A percentile compares a stretch with the other conserved stretches of the same genome.
Conservation (phyloP, 2,113 vertebrate genomes). For the Corvus cornix region DNA sequence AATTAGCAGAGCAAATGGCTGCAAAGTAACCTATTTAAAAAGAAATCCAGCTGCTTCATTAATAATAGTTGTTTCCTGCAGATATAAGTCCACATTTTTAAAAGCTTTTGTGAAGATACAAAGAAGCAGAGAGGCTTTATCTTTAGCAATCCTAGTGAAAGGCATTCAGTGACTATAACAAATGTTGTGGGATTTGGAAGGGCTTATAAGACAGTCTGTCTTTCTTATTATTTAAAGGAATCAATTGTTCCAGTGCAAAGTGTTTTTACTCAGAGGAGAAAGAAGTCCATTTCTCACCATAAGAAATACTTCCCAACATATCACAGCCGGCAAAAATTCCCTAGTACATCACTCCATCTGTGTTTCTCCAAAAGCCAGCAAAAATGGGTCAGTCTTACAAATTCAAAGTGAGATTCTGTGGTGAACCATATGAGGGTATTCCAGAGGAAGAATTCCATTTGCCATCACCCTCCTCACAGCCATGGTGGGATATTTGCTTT, state of each 20-base stretch:
- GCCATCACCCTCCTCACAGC: not conserved
- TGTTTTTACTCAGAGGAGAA: not conserved
- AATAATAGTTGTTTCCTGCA: conserved; percentile 15
- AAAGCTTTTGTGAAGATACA: conserved; percentile 36
- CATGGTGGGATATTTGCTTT: not conserved
- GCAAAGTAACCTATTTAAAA: conserved; percentile 11
- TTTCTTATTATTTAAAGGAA: conserved; percentile 37
- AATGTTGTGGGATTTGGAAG: not conserved
- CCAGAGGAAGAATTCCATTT: not conserved
- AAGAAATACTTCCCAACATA: not conserved
- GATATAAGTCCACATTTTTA: not conserved
- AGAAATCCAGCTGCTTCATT: conserved; percentile 50
- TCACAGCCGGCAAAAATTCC: not conserved
- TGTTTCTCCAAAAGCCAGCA: not conserved
- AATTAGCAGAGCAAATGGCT: conserved; percentile 49
- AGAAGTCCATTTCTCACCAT: not conserved
- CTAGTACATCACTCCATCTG: not conserved
- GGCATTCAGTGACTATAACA: not conserved
- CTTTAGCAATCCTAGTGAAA: conserved; percentile 31
- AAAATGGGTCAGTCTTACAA: not conserved
- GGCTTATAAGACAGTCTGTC: not conserved
- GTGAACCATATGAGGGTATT: not conserved
- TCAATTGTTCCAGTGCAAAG: not conserved
- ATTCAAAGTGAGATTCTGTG: not conserved
- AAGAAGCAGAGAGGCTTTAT: conserved; percentile 23